phyloP scores from a whole-genome alignment of 2,113 vertebrate species.

The Otolemur garnettii region DNA sequence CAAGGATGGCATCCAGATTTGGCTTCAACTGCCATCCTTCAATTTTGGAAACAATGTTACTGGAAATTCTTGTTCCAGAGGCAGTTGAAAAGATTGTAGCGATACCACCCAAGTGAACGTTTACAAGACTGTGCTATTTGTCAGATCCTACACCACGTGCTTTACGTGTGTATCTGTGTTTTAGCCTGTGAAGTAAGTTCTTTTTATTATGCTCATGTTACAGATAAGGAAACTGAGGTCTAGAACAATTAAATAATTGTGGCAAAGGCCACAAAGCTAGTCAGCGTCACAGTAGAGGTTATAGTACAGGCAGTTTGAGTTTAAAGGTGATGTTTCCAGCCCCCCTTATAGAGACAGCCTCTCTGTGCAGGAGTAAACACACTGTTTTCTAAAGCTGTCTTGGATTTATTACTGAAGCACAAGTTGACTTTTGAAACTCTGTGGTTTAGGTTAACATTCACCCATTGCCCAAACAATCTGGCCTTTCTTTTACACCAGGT shows the following conservation, averaged over 20 bases:
- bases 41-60: neutral
- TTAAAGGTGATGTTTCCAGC: neutral
- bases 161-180: neutral
- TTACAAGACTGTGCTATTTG: neutral
- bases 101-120: neutral
- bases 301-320: neutral
- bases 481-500: slow-evolving; percentile 34
- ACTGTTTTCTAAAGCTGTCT: slow-evolving; percentile 50
- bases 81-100: neutral
- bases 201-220: neutral
- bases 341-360: neutral
- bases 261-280: neutral
- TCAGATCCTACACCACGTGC: neutral
- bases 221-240: neutral
- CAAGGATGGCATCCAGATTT: neutral
- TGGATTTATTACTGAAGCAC: neutral
- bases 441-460: slow-evolving; percentile 69
- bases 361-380: neutral
- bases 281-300: neutral
- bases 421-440: slow-evolving; percentile 68
- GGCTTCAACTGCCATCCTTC: neutral
- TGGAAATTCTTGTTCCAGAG: neutral
- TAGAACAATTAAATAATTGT: slow-evolving; percentile 1
- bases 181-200: neutral
- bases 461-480: slow-evolving; percentile 49